phyloP scores from a whole-genome alignment of 2,888 invertebrate genomes.

The Parnassius mnemosyne region DNA sequence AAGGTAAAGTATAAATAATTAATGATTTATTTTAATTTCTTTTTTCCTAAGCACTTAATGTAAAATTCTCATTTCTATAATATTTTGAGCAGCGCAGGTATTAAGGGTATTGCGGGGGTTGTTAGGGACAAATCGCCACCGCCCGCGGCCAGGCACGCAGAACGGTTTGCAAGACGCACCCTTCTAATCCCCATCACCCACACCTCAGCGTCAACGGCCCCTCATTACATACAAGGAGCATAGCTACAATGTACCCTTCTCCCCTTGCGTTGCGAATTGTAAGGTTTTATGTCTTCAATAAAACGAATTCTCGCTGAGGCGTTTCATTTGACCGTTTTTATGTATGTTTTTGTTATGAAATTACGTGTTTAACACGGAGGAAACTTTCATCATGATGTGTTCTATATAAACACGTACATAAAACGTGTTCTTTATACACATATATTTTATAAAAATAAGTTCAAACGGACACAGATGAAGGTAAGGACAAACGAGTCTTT shows the following conservation, averaged over 20 bases:
- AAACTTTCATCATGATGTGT: too few species aligned
- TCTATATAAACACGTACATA: too few species aligned
- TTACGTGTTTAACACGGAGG: not conserved
- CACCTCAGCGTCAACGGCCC: constrained; percentile 36
- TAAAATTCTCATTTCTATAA: not conserved
- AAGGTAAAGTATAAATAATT: not conserved
- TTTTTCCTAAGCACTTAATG: too few species aligned
- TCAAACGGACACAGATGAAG: too few species aligned
- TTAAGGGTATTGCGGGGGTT: constrained; percentile 59
- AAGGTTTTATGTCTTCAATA: constrained; percentile 74
- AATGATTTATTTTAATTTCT: not conserved
- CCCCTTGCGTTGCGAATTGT: constrained; percentile 48
- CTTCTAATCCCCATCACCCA: constrained; percentile 60
- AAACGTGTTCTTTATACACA: too few species aligned
- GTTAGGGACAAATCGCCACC: constrained; percentile 71
- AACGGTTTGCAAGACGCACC: constrained; percentile 77
- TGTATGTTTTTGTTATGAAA: constrained; percentile 5
- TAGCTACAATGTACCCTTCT: constrained; percentile 63
- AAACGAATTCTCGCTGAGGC: constrained; percentile 40
- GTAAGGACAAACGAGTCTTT: too few species aligned
- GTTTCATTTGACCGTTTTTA: constrained; percentile 36
- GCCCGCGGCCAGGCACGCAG: constrained; percentile 73
- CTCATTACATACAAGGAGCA: constrained; percentile 74
- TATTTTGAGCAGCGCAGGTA: constrained; percentile 46
- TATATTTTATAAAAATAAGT: too few species aligned